Conservation (phyloP, 1,140 invertebrate genomes). For the Probaryconus sp. region DNA sequence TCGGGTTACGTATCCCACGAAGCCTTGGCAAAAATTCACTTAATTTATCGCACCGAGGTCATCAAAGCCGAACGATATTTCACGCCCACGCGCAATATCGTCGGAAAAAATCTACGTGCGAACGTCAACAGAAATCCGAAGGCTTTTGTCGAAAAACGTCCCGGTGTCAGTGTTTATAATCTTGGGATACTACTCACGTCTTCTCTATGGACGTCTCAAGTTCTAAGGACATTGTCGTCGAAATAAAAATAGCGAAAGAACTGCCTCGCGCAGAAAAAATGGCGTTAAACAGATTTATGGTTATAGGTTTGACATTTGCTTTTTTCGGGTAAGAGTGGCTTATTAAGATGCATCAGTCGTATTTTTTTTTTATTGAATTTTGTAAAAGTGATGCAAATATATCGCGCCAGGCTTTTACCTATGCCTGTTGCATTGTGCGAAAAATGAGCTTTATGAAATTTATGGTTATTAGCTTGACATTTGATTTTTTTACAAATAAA, state of each 20-base stretch:
- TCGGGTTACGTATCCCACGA: conserved; percentile 15
- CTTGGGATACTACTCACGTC: conserved; percentile 11
- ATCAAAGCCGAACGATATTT: conserved; percentile 9
- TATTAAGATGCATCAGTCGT: too few relatives aligned
- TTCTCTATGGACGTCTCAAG: not conserved
- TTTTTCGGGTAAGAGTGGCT: conserved; percentile 40
- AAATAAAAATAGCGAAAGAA: conserved; percentile 12
- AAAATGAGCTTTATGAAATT: conserved; percentile 42
- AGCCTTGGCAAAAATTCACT: not conserved
- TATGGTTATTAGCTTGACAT: conserved; percentile 56
- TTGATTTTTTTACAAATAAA: conserved; percentile 29
- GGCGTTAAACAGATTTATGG: conserved; percentile 55
- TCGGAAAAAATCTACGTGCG: conserved; percentile 7
- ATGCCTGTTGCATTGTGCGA: too few relatives aligned
- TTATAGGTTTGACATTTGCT: conserved; percentile 43
- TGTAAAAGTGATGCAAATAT: conserved; percentile 31
- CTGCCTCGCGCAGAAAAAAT: conserved; percentile 30
- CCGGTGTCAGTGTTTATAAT: conserved; percentile 26
- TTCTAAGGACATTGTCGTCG: conserved; percentile 34
- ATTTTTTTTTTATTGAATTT: conserved; percentile 27
- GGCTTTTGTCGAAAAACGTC: conserved; percentile 1
- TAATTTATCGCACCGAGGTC: conserved; percentile 43
- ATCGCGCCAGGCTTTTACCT: too few relatives aligned
- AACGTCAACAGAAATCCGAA: conserved; percentile 31
- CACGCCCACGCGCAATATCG: conserved; percentile 26